Evolutionary conservation across 1,140 invertebrate genomes (phyloP).

Genomic region (Subanguina moxae): DNA sequence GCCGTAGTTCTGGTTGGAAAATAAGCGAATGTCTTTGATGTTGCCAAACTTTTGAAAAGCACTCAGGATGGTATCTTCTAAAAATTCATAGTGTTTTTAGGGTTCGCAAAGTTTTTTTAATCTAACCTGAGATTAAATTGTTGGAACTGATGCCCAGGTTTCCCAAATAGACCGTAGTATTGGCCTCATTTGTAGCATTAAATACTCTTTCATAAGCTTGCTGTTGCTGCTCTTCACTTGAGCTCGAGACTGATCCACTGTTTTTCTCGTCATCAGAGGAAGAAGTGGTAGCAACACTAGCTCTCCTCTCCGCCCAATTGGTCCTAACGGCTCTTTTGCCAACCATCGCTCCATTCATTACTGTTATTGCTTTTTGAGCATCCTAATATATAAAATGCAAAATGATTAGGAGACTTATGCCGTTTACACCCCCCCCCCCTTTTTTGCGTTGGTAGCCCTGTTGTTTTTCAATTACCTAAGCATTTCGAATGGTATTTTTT

Average conservation of each 20-base stretch:
- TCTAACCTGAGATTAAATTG: not conserved
- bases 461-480: no score
- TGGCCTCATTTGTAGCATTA: constrained; percentile 92
- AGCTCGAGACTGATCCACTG: not conserved
- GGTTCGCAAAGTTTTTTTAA: no score
- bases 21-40: constrained; percentile 94
- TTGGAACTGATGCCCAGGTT: constrained; percentile 67
- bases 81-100: no score
- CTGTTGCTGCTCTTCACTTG: constrained; percentile 34
- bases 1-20: constrained; percentile 98
- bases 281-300: constrained; percentile 1
- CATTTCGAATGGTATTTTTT: no score
- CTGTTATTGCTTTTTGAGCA: constrained; percentile 89
- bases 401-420: no score
- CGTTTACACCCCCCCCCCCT: no score
- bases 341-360: constrained; percentile 98
- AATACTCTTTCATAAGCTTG: constrained; percentile 81
- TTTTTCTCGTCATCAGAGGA: constrained; percentile 63
- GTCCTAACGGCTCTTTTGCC: constrained; percentile 94
- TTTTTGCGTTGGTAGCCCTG: no score
- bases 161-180: constrained; percentile 97
- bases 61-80: constrained; percentile 90
- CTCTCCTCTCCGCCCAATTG: constrained; percentile 94
- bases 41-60: constrained; percentile 87
- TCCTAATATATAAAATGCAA: constrained; percentile 68